phyloP scores from a whole-genome alignment of 2,113 vertebrate genomes.

The Paratilapia polleni region DNA sequence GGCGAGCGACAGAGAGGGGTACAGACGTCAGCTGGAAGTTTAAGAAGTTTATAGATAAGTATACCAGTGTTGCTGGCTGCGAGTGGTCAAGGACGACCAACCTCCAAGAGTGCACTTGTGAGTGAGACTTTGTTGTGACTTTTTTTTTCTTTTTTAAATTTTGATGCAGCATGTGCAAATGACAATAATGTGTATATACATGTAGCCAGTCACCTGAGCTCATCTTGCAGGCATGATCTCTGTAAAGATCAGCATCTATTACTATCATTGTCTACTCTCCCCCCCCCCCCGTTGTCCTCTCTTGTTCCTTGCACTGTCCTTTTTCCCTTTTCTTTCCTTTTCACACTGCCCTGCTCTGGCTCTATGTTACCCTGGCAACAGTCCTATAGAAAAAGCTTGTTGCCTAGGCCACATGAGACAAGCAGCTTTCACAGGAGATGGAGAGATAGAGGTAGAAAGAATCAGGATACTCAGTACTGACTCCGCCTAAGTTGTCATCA shows the following conservation, averaged over 20 bases:
- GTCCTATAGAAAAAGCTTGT: constrained; percentile 71
- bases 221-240: not conserved
- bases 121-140: not conserved
- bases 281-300: not conserved
- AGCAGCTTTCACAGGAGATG: constrained; percentile 41
- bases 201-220: not conserved
- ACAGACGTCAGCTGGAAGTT: not conserved
- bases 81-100: too few relatives aligned
- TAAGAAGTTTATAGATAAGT: not conserved
- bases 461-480: constrained; percentile 1
- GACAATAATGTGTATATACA: not conserved
- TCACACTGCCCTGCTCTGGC: constrained; percentile 51
- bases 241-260: not conserved
- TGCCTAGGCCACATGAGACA: constrained; percentile 68
- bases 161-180: not conserved
- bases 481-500: not conserved
- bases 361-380: constrained; percentile 71
- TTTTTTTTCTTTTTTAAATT: not conserved
- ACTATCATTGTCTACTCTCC: too few relatives aligned
- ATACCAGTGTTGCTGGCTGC: not conserved
- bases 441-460: constrained; percentile 15
- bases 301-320: constrained; percentile 25
- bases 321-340: constrained; percentile 21
- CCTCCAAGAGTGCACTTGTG: too few relatives aligned
- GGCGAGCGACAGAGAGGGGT: not conserved